Base-by-base conservation (phyloP, 2,888 invertebrate species). In the Latheticus oryzae region DNA sequence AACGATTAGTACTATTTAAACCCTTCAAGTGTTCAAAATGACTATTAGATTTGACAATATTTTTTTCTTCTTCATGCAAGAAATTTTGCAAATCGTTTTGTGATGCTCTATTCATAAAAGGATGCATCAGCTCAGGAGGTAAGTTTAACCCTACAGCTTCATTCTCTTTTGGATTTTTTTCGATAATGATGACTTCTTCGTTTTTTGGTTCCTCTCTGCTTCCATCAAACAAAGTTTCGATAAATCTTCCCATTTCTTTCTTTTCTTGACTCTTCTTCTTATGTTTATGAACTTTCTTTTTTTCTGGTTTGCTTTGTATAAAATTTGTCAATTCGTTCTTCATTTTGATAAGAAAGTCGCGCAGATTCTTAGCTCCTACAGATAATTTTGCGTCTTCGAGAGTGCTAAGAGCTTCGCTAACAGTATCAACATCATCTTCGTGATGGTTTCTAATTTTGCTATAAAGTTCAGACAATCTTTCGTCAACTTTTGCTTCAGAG, bases 61-160 rank as follows among this genome's bases (percentile, higher is more conserved):
- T 13, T 12, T 4, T 13, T 0, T 32, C 17, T 42, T 2, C 4
- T 42, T 64, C 60, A n/a, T 35, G 23, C 17, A 63, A 33, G 13
- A 58, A 64, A 19, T 55, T 28, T 0, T 57, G 3, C 9, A 65
- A 8, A 16, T 60, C 56, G 11, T 5, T 30, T 4, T 59, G 12
- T 1, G 66, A 50, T 2, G 65, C 42, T 17, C 64, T 48, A 11
- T 65, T 64, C 68, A 73, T 67, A 43, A 71, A 71, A 0, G 73
- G 73, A 9, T 66, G 65, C 38, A 59, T 35, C 37, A 71, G 43
- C 9, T 63, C 62, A 15, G 56, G 47, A 3, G 66, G 30, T 15
- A 61, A 60, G 54, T 28, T 58, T 35, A 63, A 52, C 12, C 43
- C 59, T 35, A 59, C 63, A 28, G 52, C 42, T 42, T 52, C 19